Percentiles rank a stretch among this genome's conserved stretches.
Conservation (phyloP, 2,113 vertebrate genomes). For the Dromaius novaehollandiae region DNA sequence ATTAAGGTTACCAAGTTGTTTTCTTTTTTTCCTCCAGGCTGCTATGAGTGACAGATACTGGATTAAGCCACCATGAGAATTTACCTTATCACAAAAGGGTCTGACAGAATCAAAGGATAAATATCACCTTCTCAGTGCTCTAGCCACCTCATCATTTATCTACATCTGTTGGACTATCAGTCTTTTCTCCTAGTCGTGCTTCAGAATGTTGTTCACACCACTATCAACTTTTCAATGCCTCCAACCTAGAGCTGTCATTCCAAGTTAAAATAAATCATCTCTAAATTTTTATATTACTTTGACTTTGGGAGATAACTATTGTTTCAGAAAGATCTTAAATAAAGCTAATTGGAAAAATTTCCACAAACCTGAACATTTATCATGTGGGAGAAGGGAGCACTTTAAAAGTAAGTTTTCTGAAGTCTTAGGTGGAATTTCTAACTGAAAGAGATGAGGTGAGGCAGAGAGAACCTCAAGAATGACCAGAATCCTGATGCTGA, state of each 20-base stretch:
- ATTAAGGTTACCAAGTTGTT: background rate
- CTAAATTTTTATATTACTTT: background rate
- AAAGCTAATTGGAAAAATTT: background rate
- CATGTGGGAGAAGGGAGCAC: background rate
- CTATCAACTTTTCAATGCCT: background rate
- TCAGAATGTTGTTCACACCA: background rate
- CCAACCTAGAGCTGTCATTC: background rate
- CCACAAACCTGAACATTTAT: background rate
- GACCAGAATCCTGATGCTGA: background rate
- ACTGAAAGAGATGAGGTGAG: background rate
- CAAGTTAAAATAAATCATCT: background rate
- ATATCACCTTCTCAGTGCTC: background rate
- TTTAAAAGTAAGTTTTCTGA: background rate
- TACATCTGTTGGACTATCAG: background rate
- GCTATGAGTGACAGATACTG: background rate
- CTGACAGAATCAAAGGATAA: slow-evolving; percentile 8
- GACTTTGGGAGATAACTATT: background rate
- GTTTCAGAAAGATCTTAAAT: background rate
- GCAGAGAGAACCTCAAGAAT: background rate
- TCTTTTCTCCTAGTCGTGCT: background rate
- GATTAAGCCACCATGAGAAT: background rate
- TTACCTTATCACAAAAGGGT: slow-evolving; percentile 11
- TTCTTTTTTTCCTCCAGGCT: background rate
- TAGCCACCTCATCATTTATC: background rate
- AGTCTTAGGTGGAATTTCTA: background rate